These are phyloP conservation scores for chimpanzee (Pan troglodytes) DNA, from an alignment of 2,113 vertebrate species.

Conservation along the genomic window DNA sequence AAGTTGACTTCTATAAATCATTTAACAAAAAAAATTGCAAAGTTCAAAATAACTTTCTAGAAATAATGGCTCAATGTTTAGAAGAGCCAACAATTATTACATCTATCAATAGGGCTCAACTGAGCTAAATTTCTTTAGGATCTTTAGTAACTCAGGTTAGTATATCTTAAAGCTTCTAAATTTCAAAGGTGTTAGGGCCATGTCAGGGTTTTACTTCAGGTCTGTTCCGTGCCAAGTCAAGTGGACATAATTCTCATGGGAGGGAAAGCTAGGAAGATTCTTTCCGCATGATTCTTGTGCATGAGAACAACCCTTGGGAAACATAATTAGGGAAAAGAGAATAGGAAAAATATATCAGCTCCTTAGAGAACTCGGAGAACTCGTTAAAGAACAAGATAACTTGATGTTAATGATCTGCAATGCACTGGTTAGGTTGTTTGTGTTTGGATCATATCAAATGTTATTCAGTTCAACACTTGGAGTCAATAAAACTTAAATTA, in stretches of 20 bases:
- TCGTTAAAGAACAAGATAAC: neutral
- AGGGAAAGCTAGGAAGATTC: neutral
- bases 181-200: neutral
- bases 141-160: neutral
- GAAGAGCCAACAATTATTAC: neutral
- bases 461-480: constrained; percentile 42
- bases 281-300: constrained; percentile 54
- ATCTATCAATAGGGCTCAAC: neutral
- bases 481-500: constrained; percentile 59
- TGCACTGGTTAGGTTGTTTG: neutral
- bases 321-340: constrained; percentile 39
- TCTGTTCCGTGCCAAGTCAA: constrained; percentile 14
- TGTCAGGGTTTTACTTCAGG: neutral
- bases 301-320: constrained; percentile 15
- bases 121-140: neutral
- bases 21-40: neutral
- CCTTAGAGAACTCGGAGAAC: constrained; percentile 46
- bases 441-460: constrained; percentile 9
- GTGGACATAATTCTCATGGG: neutral
- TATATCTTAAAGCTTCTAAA: neutral
- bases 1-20: neutral
- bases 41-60: constrained; percentile 39
- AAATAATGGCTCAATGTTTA: neutral
- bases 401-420: neutral
- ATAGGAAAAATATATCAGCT: neutral